Conservation (phyloP, 2,113 vertebrate genomes). For the Acinonyx jubatus region DNA sequence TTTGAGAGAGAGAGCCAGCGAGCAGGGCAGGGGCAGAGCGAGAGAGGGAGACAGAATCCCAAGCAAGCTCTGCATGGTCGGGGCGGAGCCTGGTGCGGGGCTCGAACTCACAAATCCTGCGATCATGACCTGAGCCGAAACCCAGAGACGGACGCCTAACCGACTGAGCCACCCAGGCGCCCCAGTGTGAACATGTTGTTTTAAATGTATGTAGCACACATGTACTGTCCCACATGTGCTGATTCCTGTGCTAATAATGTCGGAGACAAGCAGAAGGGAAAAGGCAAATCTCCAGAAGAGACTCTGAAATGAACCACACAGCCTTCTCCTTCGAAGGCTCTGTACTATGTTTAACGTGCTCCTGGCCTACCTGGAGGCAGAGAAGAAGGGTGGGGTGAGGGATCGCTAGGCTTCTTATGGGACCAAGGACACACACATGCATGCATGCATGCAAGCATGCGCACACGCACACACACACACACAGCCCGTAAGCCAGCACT, state of each 20-base stretch:
- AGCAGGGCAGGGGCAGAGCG: too few species aligned
- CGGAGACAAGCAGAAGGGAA: background rate
- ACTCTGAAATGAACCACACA: background rate
- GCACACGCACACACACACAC: background rate
- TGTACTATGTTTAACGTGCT: background rate
- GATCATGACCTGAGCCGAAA: too few species aligned
- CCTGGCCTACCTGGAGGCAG: background rate
- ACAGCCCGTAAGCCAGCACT: background rate
- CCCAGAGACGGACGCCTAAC: too few species aligned
- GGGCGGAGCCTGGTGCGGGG: too few species aligned
- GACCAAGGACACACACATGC: background rate
- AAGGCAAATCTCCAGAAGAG: background rate
- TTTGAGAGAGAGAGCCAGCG: too few species aligned
- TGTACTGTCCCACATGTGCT: accelerated
- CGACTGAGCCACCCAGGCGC: too few species aligned
- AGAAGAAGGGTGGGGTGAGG: too few species aligned
- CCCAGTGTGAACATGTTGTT: background rate
- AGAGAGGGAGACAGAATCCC: too few species aligned
- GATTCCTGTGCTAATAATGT: background rate
- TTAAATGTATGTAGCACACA: background rate
- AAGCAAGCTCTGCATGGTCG: too few species aligned
- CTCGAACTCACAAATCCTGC: too few species aligned
- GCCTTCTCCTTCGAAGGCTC: background rate
- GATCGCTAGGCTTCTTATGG: background rate
- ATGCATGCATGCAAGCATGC: background rate